Base-by-base conservation (phyloP, 2,888 invertebrate species). In the Penaeus monodon region DNA sequence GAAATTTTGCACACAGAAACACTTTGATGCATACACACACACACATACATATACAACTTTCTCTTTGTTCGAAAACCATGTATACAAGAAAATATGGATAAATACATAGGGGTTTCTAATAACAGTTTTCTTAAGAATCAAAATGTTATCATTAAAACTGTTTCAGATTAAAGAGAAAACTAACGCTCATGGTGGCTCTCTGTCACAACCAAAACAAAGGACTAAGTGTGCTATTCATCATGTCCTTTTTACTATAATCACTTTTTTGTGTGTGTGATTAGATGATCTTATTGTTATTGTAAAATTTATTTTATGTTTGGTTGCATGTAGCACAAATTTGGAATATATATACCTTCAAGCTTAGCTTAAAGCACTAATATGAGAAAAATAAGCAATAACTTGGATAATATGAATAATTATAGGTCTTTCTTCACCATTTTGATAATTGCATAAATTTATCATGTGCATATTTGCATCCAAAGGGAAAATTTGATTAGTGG, bases 321-420 rank as follows among this genome's bases (percentile, higher is more conserved):
- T 81, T 82, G 82, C 82, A 57, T 82, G 82, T 49, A 81, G 81
- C 73, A 82, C 66, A 80, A 44, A 73, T 68, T 73, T 82, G 29
- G n/a, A 73, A 73, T 63, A 57, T 29, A 49, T 70, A 73, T 70
- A 73, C 57, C 57, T 70, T 82, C 63, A 82, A 49, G 82, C 73
- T 82, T 73, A 82, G 73, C 82, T 73, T 82, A 63, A 33, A 57
- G 82, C 82, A 82, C 82, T 73, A 82, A 38, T 63, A 73, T 73
- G 29, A 33, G 38, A 73, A 22, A 73, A 38, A 81, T 66, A 14
- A 57, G 57, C 57, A 57, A 57, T 57, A 57, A 57, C 57, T 57
- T 57, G 57, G 57, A 57, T 57, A 57, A 57, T 57, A 14, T 57
- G 4, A 57, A 57, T 57, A 57, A 17, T 3, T 57, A 17, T 82